Conservation (phyloP, 2,113 vertebrate species). For the Pseudorectes ferrugineus region DNA sequence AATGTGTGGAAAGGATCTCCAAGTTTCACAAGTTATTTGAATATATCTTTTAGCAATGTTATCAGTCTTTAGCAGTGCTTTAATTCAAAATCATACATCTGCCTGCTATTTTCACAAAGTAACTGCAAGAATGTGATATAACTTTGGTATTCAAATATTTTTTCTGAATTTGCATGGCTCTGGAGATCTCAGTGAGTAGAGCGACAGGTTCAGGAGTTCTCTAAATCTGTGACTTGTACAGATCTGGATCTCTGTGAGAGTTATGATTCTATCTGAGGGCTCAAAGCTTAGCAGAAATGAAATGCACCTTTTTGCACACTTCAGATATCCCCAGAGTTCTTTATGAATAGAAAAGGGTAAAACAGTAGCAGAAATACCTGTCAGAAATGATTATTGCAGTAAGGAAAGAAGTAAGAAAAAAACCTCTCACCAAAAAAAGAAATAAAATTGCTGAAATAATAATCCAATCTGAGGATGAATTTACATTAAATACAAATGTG, state of each 20-base stretch:
- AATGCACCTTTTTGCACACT: background rate
- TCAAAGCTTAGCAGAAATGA: background rate
- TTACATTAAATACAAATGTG: background rate
- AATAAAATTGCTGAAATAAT: background rate
- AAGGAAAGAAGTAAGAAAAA: background rate
- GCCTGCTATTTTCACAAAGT: background rate
- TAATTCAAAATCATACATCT: background rate
- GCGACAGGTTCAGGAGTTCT: background rate
- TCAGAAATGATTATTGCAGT: background rate
- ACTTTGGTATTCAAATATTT: background rate
- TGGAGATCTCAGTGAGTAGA: background rate
- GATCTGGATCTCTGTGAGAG: background rate
- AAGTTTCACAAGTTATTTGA: background rate
- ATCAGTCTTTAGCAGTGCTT: background rate
- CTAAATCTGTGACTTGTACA: background rate
- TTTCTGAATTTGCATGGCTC: background rate
- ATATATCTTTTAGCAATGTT: background rate
- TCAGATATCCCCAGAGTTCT: background rate
- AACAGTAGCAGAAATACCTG: background rate
- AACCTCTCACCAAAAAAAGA: background rate
- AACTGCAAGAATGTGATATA: background rate
- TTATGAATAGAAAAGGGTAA: background rate
- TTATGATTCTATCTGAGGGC: background rate
- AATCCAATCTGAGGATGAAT: background rate
- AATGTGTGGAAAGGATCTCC: background rate